These are phyloP conservation scores for Dastarcus helophoroides DNA, from an alignment of 2,888 invertebrate species.

Conservation along the genomic window DNA sequence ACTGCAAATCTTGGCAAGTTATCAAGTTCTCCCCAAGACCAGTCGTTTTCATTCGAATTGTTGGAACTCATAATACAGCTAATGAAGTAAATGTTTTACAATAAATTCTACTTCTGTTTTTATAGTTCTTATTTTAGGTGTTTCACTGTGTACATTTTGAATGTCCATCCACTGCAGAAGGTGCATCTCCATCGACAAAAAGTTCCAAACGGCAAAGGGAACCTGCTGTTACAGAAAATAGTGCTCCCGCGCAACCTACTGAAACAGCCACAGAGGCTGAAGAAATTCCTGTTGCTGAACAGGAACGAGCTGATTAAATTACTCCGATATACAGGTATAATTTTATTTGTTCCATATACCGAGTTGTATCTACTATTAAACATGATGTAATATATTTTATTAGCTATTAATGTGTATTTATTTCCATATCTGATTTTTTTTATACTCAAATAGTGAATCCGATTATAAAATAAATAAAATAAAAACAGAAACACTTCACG, in stretches of 20 bases:
- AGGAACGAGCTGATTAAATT: no score
- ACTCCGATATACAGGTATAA: no score
- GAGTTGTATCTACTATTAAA: no score
- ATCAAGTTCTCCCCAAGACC: conserved; percentile 74
- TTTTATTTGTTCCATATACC: no score
- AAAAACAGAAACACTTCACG: no score
- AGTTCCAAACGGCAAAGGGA: conserved; percentile 7
- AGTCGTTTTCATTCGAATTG: conserved; percentile 86
- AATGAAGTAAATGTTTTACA: conserved; percentile 63
- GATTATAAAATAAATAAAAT: no score
- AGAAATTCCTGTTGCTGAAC: conserved; percentile 23
- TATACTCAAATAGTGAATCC: no score
- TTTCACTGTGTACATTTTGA: conserved; percentile 98
- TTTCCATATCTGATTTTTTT: no score
- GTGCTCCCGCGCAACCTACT: conserved; percentile 21
- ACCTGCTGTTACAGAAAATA: conserved; percentile 8
- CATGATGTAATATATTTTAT: no score
- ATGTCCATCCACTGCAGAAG: conserved; percentile 64
- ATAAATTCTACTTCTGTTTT: conserved; percentile 6
- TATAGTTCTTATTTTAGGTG: conserved; percentile 46
- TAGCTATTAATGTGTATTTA: no score
- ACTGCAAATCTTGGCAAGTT: conserved; percentile 90
- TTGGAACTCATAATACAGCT: conserved; percentile 93
- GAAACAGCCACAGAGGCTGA: conserved; percentile 34
- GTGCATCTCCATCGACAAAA: conserved; percentile 4